Conservation (phyloP, 2,113 vertebrate genomes). For the Paracanthobrama guichenoti region DNA sequence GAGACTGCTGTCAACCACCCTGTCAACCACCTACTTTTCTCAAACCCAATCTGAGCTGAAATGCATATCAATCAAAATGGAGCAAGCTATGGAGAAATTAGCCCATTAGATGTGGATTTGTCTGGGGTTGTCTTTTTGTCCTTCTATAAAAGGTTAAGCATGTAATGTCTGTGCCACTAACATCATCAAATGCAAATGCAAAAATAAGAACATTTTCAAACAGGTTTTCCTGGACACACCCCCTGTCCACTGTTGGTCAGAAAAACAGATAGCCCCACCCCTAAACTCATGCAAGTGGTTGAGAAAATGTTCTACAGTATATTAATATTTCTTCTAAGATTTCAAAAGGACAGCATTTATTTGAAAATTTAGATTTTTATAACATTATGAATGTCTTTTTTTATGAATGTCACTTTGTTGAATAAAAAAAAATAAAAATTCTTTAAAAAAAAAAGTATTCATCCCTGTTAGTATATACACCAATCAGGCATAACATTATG, state of each 20-base stretch:
- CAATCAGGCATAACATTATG: too few species aligned
- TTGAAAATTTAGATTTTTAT: background rate
- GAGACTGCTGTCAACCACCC: constrained; percentile 28
- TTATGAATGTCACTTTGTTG: too few species aligned
- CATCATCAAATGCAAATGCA: background rate
- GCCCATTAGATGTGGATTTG: background rate
- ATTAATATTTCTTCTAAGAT: background rate
- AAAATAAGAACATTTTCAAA: constrained; percentile 5
- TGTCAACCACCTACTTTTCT: constrained; percentile 29
- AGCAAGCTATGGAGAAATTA: constrained; percentile 16
- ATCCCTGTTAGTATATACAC: background rate
- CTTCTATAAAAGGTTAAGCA: background rate
- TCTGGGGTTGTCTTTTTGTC: background rate
- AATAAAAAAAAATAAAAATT: background rate
- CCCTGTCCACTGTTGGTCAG: background rate
- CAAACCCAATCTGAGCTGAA: constrained; percentile 23
- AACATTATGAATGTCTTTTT: background rate
- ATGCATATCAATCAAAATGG: constrained; percentile 30
- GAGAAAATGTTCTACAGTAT: background rate
- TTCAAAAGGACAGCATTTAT: background rate
- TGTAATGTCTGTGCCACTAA: background rate
- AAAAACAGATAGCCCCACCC: background rate
- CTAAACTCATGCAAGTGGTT: background rate
- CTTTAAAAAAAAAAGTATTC: too few species aligned
- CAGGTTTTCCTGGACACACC: background rate